Evolutionary conservation across 2,797 vertebrate genomes (phyloP).

Genomic region (Synanceia verrucosa): DNA sequence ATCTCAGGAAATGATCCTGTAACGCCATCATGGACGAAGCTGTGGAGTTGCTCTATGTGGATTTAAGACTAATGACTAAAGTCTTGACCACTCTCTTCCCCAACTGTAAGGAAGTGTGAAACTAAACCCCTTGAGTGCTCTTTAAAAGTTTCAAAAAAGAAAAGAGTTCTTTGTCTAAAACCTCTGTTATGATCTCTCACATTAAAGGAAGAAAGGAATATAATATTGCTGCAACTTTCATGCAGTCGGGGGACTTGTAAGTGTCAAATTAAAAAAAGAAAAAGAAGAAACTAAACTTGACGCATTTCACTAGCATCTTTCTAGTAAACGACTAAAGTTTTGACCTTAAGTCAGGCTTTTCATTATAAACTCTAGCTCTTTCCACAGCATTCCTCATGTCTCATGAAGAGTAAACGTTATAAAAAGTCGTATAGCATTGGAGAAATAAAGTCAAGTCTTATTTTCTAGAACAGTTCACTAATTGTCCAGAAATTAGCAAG

Average conservation of each 20-base stretch:
- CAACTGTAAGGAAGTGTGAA: background rate
- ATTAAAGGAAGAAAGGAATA: background rate
- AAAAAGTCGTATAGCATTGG: no score
- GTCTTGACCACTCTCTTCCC: background rate
- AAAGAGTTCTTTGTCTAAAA: background rate
- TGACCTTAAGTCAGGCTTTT: background rate
- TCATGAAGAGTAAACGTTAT: no score
- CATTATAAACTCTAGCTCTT: no score
- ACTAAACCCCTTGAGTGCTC: background rate
- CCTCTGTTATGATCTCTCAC: background rate
- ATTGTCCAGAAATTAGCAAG: background rate
- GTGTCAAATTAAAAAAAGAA: background rate
- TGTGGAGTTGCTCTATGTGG: no score
- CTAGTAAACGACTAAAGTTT: background rate
- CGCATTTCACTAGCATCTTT: background rate
- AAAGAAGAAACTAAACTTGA: background rate
- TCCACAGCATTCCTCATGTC: no score
- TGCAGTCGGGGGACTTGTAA: background rate
- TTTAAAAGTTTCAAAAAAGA: background rate
- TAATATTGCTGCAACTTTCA: background rate
- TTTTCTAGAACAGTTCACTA: background rate
- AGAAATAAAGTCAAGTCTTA: no score
- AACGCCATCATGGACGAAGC: background rate
- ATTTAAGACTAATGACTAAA: no score
- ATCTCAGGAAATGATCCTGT: background rate